A percentile compares a stretch with the other conserved stretches of the same genome.
These are phyloP conservation scores for Nannoperca obscura DNA, from an alignment of 2,797 vertebrate genomes.

Conservation along the genomic window DNA sequence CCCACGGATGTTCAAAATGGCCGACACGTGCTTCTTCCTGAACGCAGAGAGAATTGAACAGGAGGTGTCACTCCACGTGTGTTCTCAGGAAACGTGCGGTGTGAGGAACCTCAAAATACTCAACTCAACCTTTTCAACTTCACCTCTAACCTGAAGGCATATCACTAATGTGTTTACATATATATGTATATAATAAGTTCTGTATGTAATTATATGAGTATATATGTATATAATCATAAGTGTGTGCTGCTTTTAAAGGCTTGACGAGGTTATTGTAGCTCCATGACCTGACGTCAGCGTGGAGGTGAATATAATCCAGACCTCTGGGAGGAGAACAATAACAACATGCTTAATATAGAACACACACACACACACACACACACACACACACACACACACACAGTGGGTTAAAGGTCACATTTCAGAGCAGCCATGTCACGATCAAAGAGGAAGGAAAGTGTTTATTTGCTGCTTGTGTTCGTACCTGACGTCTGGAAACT, in stretches of 20 bases:
- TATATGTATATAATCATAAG: background rate
- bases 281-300: background rate
- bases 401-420: slow-evolving; percentile 41
- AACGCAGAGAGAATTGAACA: background rate
- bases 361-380: no score
- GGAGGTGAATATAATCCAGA: slow-evolving; percentile 18
- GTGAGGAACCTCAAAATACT: no score
- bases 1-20: slow-evolving; percentile 91
- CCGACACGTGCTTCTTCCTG: slow-evolving; percentile 91
- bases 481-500: slow-evolving; percentile 94
- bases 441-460: slow-evolving; percentile 68
- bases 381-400: background rate
- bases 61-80: background rate
- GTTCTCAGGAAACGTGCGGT: background rate
- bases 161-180: no score
- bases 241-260: no score
- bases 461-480: slow-evolving; percentile 42
- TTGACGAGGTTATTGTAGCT: background rate
- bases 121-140: background rate
- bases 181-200: no score
- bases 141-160: no score
- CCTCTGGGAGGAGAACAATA: slow-evolving; percentile 32
- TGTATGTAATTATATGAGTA: no score
- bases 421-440: slow-evolving; percentile 29
- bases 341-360: slow-evolving; percentile 19